Percentiles rank a stretch among this genome's conserved stretches.
Conservation (phyloP, 92 coral and sea anemone genomes). For the Blastomussa wellsi region DNA sequence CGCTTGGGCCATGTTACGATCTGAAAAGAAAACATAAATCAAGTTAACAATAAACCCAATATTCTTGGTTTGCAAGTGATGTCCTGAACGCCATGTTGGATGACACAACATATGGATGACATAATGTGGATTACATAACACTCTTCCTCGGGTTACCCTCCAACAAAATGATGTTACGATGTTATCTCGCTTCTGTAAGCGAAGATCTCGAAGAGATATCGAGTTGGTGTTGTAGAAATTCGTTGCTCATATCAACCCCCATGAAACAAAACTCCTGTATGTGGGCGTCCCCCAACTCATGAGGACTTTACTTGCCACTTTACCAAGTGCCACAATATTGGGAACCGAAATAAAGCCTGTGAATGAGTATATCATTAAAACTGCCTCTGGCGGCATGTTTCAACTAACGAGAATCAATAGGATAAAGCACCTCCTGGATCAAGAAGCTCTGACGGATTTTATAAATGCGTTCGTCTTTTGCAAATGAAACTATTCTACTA, state of each 20-base stretch:
- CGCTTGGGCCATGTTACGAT: too few relatives aligned
- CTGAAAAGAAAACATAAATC: too few relatives aligned
- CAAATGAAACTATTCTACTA: constrained; percentile 40
- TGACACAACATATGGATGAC: too few relatives aligned
- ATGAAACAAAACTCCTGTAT: constrained; percentile 42
- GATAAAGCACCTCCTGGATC: constrained; percentile 49
- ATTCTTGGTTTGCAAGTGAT: too few relatives aligned
- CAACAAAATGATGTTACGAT: too few relatives aligned
- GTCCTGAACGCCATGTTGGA: too few relatives aligned
- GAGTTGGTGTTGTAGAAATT: constrained; percentile 46
- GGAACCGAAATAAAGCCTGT: constrained; percentile 36
- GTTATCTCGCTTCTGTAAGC: neutral
- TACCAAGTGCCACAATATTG: constrained; percentile 10
- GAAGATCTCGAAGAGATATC: too few relatives aligned
- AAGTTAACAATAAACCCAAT: too few relatives aligned
- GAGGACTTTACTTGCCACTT: constrained; percentile 15
- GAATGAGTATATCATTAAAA: constrained; percentile 32
- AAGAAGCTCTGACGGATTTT: constrained; percentile 16
- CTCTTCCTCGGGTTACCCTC: too few relatives aligned
- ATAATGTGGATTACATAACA: too few relatives aligned
- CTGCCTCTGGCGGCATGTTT: constrained; percentile 40
- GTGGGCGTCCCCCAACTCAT: constrained; percentile 41
- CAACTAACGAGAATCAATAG: constrained; percentile 50
- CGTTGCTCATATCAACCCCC: constrained; percentile 55
- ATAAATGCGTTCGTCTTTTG: constrained; percentile 31